Percentiles rank a stretch among this genome's conserved stretches.
phyloP scores from a whole-genome alignment of 30 jellyfish, hydroid and myxozoan species.

The Aurelia aurita complex sp. Pacific region DNA sequence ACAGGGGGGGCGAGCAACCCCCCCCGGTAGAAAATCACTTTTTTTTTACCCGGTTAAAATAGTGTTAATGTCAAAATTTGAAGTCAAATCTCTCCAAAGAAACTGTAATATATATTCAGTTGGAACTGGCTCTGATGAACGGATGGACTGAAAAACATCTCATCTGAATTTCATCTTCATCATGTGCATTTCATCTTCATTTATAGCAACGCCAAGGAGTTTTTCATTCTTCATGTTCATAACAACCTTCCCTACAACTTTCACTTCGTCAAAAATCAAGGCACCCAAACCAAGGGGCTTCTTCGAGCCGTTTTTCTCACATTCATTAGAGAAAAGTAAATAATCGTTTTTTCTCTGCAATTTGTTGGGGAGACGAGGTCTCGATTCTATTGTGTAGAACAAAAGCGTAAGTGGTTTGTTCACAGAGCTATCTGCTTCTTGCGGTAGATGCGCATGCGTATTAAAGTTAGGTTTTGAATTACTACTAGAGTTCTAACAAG shows the following conservation, averaged over 20 bases:
- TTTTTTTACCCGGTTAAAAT: no score
- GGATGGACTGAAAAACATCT: slow-evolving; percentile 26
- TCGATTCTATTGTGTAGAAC: no score
- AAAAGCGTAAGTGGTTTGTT: no score
- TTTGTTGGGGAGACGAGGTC: no score
- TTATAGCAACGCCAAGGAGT: slow-evolving; percentile 41
- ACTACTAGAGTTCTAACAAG: no score
- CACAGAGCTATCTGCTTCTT: no score
- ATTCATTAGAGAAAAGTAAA: slow-evolving; percentile 21
- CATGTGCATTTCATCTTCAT: slow-evolving; percentile 24
- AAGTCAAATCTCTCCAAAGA: slow-evolving; percentile 44
- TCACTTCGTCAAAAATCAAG: slow-evolving; percentile 43
- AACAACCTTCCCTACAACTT: slow-evolving; percentile 28
- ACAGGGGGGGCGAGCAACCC: no score
- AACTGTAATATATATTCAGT: neutral
- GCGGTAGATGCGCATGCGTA: no score
- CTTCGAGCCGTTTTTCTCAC: slow-evolving; percentile 26
- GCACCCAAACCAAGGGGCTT: slow-evolving; percentile 37
- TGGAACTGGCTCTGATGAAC: slow-evolving; percentile 41
- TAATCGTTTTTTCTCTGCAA: slow-evolving; percentile 32
- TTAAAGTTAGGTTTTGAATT: no score
- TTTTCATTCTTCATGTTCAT: slow-evolving; percentile 40
- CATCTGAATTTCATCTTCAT: no score
- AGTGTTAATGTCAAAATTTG: neutral
- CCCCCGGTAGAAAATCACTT: no score